A percentile compares a stretch with the other conserved stretches of the same genome.
These are phyloP conservation scores for Ganaspis sp. DNA, from an alignment of 1,140 invertebrate genomes.

Conservation along the genomic window DNA sequence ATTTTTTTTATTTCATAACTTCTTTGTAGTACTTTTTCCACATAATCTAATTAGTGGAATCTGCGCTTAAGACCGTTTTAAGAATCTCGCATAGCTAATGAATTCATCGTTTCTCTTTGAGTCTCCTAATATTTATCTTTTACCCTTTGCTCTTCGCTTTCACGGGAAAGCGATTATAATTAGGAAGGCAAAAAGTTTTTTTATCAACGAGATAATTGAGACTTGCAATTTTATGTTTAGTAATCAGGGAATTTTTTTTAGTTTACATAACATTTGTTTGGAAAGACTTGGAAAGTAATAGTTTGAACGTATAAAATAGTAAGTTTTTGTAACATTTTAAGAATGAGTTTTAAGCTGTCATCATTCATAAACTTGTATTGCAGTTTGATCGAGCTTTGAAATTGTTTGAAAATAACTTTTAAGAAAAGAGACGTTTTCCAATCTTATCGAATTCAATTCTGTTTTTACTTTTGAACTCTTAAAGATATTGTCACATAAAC, in stretches of 20 bases:
- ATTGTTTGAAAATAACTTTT: not conserved
- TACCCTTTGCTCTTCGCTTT: not conserved
- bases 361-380: not conserved
- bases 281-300: too few relatives aligned
- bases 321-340: too few relatives aligned
- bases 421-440: not conserved
- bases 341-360: too few relatives aligned
- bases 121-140: constrained; percentile 18
- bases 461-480: not conserved
- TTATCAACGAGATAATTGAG: not conserved
- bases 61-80: not conserved
- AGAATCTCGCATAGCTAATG: constrained; percentile 15
- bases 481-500: not conserved
- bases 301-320: too few relatives aligned
- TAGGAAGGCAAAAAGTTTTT: not conserved
- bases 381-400: not conserved
- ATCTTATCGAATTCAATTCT: not conserved
- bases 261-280: not conserved
- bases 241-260: not conserved
- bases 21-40: not conserved
- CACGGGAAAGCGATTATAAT: not conserved
- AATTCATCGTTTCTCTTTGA: constrained; percentile 9
- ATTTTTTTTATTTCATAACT: not conserved
- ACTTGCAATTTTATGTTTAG: not conserved
- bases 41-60: constrained; percentile 18